These are phyloP conservation scores for Patagioenas fasciata DNA, from an alignment of 2,113 vertebrate genomes.

Conservation along the genomic window DNA sequence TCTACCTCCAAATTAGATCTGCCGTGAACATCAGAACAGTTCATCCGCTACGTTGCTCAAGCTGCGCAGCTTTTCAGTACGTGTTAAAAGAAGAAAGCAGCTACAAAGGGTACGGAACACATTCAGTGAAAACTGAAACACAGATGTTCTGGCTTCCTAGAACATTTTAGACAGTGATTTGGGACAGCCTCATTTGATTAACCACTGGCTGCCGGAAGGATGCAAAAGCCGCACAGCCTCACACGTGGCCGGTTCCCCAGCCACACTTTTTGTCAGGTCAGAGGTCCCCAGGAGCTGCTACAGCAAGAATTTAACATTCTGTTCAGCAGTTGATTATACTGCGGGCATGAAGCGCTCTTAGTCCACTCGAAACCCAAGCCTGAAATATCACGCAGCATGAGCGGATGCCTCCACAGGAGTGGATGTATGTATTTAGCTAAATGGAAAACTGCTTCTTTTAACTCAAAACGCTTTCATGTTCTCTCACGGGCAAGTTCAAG, in stretches of 20 bases:
- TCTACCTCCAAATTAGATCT: not conserved
- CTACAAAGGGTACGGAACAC: not conserved
- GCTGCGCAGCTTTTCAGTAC: not conserved
- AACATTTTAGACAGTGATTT: not conserved
- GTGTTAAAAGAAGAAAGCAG: not conserved
- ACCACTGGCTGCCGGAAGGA: not conserved
- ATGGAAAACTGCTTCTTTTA: not conserved
- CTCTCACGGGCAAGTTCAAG: not conserved
- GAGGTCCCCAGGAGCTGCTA: not conserved
- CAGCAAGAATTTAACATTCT: not conserved
- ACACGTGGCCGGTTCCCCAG: not conserved
- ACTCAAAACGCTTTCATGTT: rapidly evolving
- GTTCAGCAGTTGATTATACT: not conserved
- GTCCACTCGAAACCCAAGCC: not conserved
- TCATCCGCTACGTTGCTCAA: not conserved
- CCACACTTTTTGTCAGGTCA: not conserved
- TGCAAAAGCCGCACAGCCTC: not conserved
- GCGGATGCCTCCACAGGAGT: rapidly evolving
- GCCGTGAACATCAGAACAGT: rapidly evolving
- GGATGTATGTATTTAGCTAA: rapidly evolving
- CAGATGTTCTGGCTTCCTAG: not conserved
- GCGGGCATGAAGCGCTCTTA: not conserved
- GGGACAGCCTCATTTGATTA: not conserved
- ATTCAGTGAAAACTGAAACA: not conserved
- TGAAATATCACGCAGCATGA: not conserved